Percentiles rank a stretch among this genome's conserved stretches.
phyloP scores from a whole-genome alignment of 1,140 invertebrate genomes.

The Coenobita brevimanus region DNA sequence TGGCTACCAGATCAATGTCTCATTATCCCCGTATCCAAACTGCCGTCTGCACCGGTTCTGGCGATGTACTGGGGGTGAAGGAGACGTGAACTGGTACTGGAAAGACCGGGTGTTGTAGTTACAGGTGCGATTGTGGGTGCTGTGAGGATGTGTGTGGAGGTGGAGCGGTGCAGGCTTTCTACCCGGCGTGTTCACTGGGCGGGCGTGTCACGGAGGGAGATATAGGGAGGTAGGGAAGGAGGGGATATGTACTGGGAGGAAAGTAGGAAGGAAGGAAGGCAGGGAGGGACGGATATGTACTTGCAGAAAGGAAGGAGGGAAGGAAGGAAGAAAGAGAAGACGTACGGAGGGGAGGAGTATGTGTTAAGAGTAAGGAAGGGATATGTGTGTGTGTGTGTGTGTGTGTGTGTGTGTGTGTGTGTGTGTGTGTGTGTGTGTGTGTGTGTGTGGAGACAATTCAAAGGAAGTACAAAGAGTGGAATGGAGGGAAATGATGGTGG shows the following conservation, averaged over 20 bases:
- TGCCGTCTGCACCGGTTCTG: neutral
- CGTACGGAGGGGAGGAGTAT: neutral
- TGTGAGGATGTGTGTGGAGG: neutral
- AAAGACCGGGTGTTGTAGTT: no score
- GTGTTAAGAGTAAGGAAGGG: neutral
- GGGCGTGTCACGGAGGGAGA: neutral
- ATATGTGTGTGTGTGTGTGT: neutral
- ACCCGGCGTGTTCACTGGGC: constrained; percentile 19
- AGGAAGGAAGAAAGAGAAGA: neutral
- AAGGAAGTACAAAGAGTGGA: no score
- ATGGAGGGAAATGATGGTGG: no score
- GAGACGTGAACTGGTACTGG: no score
- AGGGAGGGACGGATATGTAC: neutral
- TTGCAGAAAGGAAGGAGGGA: no score
- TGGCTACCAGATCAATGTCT: neutral
- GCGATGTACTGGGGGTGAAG: no score
- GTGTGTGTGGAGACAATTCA: no score
- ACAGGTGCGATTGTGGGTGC: neutral
- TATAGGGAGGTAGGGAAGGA: neutral
- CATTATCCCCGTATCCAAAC: constrained; percentile 15
- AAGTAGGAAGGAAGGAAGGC: neutral
- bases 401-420: no score
- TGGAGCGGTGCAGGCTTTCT: neutral
- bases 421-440: no score
- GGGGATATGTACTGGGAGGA: neutral